Base-by-base conservation (phyloP, 2,797 vertebrate species). In the Parambassis ranga region DNA sequence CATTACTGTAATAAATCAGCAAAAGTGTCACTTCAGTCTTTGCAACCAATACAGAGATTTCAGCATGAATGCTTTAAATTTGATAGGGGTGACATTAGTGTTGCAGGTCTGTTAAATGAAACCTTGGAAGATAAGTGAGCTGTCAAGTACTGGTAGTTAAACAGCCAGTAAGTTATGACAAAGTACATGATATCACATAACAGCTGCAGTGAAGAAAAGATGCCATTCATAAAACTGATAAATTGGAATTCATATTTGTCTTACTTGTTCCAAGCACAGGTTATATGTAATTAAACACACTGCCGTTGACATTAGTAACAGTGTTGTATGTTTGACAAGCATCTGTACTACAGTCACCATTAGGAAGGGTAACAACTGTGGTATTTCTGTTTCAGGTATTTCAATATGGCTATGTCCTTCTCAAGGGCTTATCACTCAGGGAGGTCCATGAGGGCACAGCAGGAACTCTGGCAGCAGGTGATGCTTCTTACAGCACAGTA, bases 1-100 rank as follows among this genome's bases (percentile, higher is more conserved):
- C 67, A 69, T 48, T 24, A 36, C 24, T 15, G 6, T 22, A 28
- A 41, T 85, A 77, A 85, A 86, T 82, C 64, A 69, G 0, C 3
- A 16, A 16, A 71, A 69, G 62, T 68, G 51, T 68, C 44, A 20
- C 46, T 47, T 56, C 39, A 49, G 51, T 50, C 24, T 13, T 33
- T 36, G 39, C 46, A 71, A 77, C 65, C 50, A 52, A 56, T 3
- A 47, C 38, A 11, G 23, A 9, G 1, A 50, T 61, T 79, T 79
- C 47, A 62, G 62, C 48, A 47, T 2, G 52, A 62, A 46, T 27
- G 55, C 14, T 52, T 69, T 57, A 31, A 84, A 87, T 73, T 10
- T 50, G 67, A 84, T 76, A 48, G 20, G 51, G 39, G 36, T 33
- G 30, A 68, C 33, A 63, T 81, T 39, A 65, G 66, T 32, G 30